Evolutionary conservation across 2,888 invertebrate species (phyloP).

Genomic region (Muschampia plurimacula): DNA sequence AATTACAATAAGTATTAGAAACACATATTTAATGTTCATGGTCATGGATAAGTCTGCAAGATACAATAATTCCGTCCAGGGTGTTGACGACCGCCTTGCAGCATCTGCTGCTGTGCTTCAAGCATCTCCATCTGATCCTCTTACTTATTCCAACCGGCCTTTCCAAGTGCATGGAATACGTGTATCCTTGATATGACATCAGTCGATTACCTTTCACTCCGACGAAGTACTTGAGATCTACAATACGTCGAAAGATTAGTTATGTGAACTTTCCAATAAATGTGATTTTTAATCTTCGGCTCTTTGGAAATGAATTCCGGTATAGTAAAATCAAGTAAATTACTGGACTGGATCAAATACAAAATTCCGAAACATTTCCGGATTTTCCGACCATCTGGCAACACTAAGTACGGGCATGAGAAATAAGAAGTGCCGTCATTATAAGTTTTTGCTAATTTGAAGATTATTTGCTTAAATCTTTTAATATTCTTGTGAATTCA

Average conservation of each 20-base stretch:
- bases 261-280: too few relatives aligned
- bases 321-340: too few relatives aligned
- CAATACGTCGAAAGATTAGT: background rate
- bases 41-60: conserved; percentile 34
- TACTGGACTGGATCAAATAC: too few relatives aligned
- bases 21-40: background rate
- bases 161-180: conserved; percentile 38
- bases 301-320: too few relatives aligned
- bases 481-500: too few relatives aligned
- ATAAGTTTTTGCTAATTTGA: background rate
- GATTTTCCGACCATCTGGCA: too few relatives aligned
- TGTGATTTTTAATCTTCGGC: too few relatives aligned
- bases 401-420: too few relatives aligned
- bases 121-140: conserved; percentile 58
- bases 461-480: too few relatives aligned
- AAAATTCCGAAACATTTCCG: too few relatives aligned
- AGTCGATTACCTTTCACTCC: conserved; percentile 39
- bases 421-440: background rate
- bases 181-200: conserved; percentile 34
- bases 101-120: conserved; percentile 53
- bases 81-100: conserved; percentile 56
- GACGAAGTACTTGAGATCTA: conserved; percentile 15
- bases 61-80: conserved; percentile 43
- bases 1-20: too few relatives aligned
- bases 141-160: background rate